Evolutionary conservation across 2,113 vertebrate genomes (phyloP).

Genomic region (Sclerurus mexicanus): DNA sequence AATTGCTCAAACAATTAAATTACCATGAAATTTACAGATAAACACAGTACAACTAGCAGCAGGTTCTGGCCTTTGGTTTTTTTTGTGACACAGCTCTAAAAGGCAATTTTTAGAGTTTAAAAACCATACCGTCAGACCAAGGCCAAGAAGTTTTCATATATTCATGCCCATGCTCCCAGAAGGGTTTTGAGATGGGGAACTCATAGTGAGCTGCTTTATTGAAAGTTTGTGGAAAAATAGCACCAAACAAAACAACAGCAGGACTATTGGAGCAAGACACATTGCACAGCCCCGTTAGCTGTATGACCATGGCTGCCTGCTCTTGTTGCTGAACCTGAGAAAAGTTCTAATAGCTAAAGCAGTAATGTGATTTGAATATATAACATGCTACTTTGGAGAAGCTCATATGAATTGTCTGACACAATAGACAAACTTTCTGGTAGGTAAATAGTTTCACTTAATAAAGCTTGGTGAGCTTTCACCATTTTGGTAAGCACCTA

Average conservation of each 20-base stretch:
- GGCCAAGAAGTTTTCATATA: not conserved
- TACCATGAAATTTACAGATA: not conserved
- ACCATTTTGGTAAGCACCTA: not conserved
- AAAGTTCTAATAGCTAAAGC: not conserved
- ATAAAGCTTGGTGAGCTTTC: not conserved
- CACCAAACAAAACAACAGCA: not conserved
- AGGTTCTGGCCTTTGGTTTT: not conserved
- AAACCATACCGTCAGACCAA: not conserved
- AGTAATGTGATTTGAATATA: not conserved
- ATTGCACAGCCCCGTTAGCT: not conserved
- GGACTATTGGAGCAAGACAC: not conserved
- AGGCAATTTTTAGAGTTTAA: not conserved
- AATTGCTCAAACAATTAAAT: not conserved
- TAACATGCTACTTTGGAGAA: not conserved
- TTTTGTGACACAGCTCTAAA: not conserved
- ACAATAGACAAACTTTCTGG: not conserved
- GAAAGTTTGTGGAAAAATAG: not conserved
- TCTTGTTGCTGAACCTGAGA: not conserved
- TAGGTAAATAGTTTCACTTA: not conserved
- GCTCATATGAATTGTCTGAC: not conserved
- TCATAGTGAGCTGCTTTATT: not conserved
- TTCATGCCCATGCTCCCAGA: not conserved
- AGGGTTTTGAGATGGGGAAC: not conserved
- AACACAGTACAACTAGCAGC: not conserved
- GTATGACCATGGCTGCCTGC: accelerated